Conservation (phyloP, 2,113 vertebrate species). For the Axis porcinus region DNA sequence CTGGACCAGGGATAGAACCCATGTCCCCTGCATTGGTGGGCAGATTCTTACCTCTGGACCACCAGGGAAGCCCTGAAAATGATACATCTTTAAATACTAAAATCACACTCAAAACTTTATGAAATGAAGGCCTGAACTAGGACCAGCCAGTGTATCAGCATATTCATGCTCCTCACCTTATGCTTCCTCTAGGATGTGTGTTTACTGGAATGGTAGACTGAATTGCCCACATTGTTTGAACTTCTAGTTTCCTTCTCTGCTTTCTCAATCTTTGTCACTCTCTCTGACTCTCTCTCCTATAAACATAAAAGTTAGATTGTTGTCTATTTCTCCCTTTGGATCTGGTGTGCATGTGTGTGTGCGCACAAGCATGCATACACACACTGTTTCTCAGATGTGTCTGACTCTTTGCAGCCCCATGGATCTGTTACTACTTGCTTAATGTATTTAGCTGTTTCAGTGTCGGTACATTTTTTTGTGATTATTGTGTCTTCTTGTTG, state of each 20-base stretch:
- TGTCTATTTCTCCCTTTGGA: neutral
- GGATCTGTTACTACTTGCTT: neutral
- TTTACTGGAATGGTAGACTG: neutral
- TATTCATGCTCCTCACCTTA: neutral
- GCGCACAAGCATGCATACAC: fast-evolving
- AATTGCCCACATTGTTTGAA: neutral
- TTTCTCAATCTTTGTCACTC: neutral
- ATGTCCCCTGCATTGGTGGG: neutral
- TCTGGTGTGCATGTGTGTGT: neutral
- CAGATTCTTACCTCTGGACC: neutral
- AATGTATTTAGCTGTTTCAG: neutral
- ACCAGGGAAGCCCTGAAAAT: neutral
- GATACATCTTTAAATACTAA: neutral
- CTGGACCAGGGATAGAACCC: neutral
- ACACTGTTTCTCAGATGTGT: neutral
- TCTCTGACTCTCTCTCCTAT: neutral
- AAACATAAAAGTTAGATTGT: neutral
- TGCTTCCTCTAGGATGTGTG: neutral
- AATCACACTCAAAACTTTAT: neutral
- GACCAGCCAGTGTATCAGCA: neutral
- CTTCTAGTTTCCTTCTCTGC: neutral
- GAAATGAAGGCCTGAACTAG: neutral
- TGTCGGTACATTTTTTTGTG: neutral
- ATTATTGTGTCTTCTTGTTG: neutral
- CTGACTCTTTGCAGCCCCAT: neutral